Base-by-base conservation (phyloP, 2,888 invertebrate species). In the Aquatica leii region DNA sequence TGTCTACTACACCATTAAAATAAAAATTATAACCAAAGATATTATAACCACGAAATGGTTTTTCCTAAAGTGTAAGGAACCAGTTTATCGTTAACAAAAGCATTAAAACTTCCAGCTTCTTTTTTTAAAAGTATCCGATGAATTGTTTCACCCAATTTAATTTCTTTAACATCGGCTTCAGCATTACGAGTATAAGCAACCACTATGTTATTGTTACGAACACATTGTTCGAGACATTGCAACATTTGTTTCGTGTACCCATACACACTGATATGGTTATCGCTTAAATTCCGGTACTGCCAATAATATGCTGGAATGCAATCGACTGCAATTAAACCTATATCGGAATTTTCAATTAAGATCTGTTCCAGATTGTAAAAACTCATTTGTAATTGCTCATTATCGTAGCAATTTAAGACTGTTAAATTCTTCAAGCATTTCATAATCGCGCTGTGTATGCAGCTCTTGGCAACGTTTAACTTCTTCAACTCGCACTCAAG, bases 221-320 rank as follows among this genome's bases (percentile, higher is more conserved):
- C n/a, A 20, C 24, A 9, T 8, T 43, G 54, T 15, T 61, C 24
- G 8, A 67, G 20, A n/a, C 9, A 34, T 8, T 20, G 9, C 9
- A 67, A 15, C 2, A 65, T 46, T 40, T 64, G 59, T n/a, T n/a
- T 24, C 34, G 50, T 34, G 11, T 65, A 67, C 5, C 24, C 15
- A 9, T 67, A 43, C 8, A 57, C 43, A 51, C 67, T 67, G 15
- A 67, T 63, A 48, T 62, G 49, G 12, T 63, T 62, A 17, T 56
- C 50, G 15, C 53, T 62, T 6, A 6, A 24, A 34, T 48, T 50
- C 40, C 69, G 63, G 50, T 72, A 69, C 49, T 53, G 71, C 83
- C 86, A 86, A 72, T 85, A 86, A 73, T 82, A 84, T 0, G 84
- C 80, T n/a, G 81, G 78, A 31, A 86, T 77, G 65, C 83, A 82